Conservation (phyloP, 2,113 vertebrate genomes). For the Centropus bengalensis region DNA sequence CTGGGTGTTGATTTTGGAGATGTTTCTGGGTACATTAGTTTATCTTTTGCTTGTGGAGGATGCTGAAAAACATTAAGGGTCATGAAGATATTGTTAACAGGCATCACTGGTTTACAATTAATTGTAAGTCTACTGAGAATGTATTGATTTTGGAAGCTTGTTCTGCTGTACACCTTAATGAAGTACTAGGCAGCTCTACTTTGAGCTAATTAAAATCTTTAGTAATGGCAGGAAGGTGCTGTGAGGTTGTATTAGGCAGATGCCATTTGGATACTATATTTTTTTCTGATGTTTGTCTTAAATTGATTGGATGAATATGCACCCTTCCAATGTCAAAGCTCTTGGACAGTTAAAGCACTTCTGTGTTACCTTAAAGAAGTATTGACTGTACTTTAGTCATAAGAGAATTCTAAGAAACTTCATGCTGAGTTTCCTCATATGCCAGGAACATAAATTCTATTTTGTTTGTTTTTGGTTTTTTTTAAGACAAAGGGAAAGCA, state of each 20-base stretch:
- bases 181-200: background rate
- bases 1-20: background rate
- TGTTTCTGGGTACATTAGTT: background rate
- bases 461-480: background rate
- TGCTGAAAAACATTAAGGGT: background rate
- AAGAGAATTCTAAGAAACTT: background rate
- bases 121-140: background rate
- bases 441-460: background rate
- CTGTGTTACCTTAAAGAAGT: background rate
- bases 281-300: background rate
- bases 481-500: slow-evolving; percentile 7
- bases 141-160: background rate
- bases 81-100: background rate
- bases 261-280: background rate
- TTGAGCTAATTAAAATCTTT: background rate
- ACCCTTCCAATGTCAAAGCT: background rate
- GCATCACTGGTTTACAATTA: background rate
- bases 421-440: background rate
- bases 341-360: background rate
- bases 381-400: background rate
- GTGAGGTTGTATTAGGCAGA: background rate
- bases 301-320: background rate
- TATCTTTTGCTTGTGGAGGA: background rate
- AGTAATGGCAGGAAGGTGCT: background rate
- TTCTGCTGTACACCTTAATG: background rate